A percentile compares a stretch with the other conserved stretches of the same genome.
Conservation (phyloP, 2,888 invertebrate genomes). For the Chelonus formosanus region DNA sequence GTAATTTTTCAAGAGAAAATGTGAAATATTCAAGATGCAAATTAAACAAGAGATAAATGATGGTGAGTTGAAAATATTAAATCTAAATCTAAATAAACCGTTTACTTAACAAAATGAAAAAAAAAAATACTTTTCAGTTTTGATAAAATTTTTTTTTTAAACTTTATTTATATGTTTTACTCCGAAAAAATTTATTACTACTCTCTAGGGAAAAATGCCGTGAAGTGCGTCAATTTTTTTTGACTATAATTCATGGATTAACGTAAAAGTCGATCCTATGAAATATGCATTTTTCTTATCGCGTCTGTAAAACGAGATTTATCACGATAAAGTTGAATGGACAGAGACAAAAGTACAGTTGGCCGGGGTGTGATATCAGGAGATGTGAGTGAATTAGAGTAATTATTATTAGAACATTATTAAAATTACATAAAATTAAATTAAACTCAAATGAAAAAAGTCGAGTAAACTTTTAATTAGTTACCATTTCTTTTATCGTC, state of each 20-base stretch:
- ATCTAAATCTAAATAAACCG: too few relatives aligned
- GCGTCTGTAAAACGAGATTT: constrained; percentile 15
- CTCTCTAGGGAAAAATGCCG: not conserved
- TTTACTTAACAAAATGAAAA: too few relatives aligned
- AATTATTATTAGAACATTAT: not conserved
- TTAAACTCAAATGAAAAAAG: not conserved
- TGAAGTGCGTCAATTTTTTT: constrained; percentile 7
- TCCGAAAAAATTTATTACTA: not conserved
- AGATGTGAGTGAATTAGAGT: constrained; percentile 4
- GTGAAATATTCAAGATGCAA: too few relatives aligned
- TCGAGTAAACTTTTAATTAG: constrained; percentile 44
- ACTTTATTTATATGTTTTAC: not conserved
- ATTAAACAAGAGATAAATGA: too few relatives aligned
- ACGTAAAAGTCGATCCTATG: constrained; percentile 27
- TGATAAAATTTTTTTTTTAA: too few relatives aligned
- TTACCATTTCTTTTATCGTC: constrained; percentile 36
- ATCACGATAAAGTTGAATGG: constrained; percentile 21
- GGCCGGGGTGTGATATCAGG: constrained; percentile 6
- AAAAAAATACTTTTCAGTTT: too few relatives aligned
- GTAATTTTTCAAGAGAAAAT: too few relatives aligned
- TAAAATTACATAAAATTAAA: too few relatives aligned
- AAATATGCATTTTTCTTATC: constrained; percentile 31
- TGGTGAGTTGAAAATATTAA: too few relatives aligned
- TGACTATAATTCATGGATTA: constrained; percentile 24
- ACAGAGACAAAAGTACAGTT: constrained; percentile 22